Evolutionary conservation across 2,888 invertebrate genomes (phyloP).

Genomic region (Malachius bipustulatus): DNA sequence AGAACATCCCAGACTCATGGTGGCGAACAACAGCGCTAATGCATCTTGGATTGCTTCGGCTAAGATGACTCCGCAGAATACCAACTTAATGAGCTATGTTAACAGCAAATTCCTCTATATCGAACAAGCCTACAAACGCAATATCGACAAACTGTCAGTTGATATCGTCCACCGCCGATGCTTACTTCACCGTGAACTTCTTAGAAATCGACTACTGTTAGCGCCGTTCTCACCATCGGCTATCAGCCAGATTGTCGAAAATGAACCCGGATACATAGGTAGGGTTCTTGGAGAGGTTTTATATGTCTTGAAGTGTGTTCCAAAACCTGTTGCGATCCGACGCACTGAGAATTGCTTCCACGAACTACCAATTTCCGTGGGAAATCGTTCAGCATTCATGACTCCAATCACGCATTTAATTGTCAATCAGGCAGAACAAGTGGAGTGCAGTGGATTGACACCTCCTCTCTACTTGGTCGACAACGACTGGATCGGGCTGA

Average conservation of each 20-base stretch:
- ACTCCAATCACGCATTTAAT: constrained; percentile 17
- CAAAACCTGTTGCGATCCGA: constrained; percentile 15
- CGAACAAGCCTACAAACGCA: constrained; percentile 20
- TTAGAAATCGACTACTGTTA: constrained; percentile 20
- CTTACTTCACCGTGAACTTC: constrained; percentile 20
- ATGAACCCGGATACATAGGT: constrained; percentile 21
- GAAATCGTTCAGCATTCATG: constrained; percentile 18
- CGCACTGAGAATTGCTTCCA: constrained; percentile 17
- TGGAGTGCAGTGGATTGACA: constrained; percentile 14
- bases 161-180: constrained; percentile 22
- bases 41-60: too few relatives aligned
- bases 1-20: too few relatives aligned
- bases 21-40: too few relatives aligned
- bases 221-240: constrained; percentile 19
- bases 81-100: not conserved
- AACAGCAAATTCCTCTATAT: constrained; percentile 23
- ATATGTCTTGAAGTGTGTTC: constrained; percentile 21
- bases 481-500: constrained; percentile 12
- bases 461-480: constrained; percentile 15
- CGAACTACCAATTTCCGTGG: constrained; percentile 12
- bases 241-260: constrained; percentile 20
- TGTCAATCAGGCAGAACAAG: constrained; percentile 7
- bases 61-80: too few relatives aligned
- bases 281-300: constrained; percentile 21
- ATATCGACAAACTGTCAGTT: constrained; percentile 17